Percentiles rank a stretch among this genome's conserved stretches.
Conservation (phyloP, 2,113 vertebrate species). For the Dascyllus trimaculatus region DNA sequence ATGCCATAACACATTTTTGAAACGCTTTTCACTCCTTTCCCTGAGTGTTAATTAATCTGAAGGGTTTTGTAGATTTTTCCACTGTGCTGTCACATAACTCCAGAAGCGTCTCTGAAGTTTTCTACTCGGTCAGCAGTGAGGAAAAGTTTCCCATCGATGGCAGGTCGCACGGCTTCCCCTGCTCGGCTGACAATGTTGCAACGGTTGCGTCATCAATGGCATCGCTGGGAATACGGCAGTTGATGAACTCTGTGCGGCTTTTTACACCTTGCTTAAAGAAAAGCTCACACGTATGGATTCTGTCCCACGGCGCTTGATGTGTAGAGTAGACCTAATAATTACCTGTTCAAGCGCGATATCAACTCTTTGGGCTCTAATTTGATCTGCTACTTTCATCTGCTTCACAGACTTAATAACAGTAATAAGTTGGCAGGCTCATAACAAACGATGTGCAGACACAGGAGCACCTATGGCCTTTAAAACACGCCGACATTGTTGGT, state of each 20-base stretch:
- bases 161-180: background rate
- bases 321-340: constrained; percentile 8
- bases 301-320: background rate
- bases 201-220: constrained; percentile 43
- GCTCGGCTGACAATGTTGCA: constrained; percentile 14
- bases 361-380: background rate
- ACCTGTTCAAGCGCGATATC: background rate
- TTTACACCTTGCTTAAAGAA: constrained; percentile 27
- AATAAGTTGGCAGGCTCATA: background rate
- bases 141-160: constrained; percentile 28
- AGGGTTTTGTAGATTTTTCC: constrained; percentile 20
- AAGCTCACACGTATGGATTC: background rate
- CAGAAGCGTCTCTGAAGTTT: constrained; percentile 30
- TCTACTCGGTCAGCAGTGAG: constrained; percentile 53
- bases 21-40: constrained; percentile 32
- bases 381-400: constrained; percentile 14
- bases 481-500: background rate
- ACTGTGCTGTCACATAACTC: constrained; percentile 15
- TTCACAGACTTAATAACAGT: constrained; percentile 12
- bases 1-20: constrained; percentile 4
- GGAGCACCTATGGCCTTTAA: background rate
- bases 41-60: constrained; percentile 24
- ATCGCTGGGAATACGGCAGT: background rate
- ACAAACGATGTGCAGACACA: background rate
- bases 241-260: constrained; percentile 43